Percentiles rank a stretch among this genome's conserved stretches.
phyloP scores from a whole-genome alignment of 2,797 vertebrate genomes.

The Enteromius fasciolatus region DNA sequence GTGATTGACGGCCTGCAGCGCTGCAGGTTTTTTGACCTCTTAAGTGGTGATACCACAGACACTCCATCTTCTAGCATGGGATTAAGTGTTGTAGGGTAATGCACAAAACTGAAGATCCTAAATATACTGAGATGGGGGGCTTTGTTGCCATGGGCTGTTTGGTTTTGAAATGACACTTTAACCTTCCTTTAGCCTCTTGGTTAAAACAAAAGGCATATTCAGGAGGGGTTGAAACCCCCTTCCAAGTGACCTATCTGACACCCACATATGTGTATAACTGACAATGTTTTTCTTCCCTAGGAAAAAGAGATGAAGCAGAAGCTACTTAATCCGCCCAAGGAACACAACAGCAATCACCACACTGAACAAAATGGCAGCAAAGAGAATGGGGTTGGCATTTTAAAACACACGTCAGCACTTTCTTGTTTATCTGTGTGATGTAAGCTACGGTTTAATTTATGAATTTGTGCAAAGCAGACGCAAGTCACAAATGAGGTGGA shows the following conservation, averaged over 20 bases:
- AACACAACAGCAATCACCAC: constrained; percentile 72
- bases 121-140: constrained; percentile 10
- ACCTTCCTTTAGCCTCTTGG: not conserved
- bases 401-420: not conserved
- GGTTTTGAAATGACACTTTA: constrained; percentile 1
- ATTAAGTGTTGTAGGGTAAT: constrained; percentile 58
- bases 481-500: constrained; percentile 75
- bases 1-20: constrained; percentile 73
- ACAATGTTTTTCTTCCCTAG: constrained; percentile 65
- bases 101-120: constrained; percentile 21
- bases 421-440: constrained; percentile 40
- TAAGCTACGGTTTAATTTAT: not conserved
- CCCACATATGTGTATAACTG: constrained; percentile 23
- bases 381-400: constrained; percentile 77
- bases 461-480: constrained; percentile 7
- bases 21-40: constrained; percentile 69
- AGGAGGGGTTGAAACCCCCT: constrained; percentile 17
- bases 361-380: constrained; percentile 76
- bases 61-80: constrained; percentile 56
- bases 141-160: constrained; percentile 5
- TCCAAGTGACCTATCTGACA: constrained; percentile 23
- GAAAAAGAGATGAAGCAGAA: constrained; percentile 87
- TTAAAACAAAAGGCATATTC: constrained; percentile 17
- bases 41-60: constrained; percentile 69
- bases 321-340: constrained; percentile 79